Evolutionary conservation across 2,888 invertebrate species (phyloP).

Genomic region (Barypeithes pellucidus): DNA sequence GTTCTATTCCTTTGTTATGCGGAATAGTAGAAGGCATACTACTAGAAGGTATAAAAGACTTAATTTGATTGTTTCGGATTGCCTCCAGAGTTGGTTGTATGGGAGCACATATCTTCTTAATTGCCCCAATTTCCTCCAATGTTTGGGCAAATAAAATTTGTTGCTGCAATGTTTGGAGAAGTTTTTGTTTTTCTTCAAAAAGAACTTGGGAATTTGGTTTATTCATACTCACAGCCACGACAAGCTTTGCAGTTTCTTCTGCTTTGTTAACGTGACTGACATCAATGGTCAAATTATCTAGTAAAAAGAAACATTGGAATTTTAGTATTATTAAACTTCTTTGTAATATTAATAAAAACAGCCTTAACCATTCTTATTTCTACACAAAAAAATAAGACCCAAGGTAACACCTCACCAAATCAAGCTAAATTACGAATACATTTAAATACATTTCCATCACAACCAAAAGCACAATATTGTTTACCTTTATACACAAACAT

Average conservation of each 20-base stretch:
- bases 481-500: too few relatives aligned
- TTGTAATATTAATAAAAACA: too few relatives aligned
- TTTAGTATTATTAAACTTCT: too few relatives aligned
- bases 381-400: too few relatives aligned
- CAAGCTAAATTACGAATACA: too few relatives aligned
- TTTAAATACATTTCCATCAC: too few relatives aligned
- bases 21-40: background rate
- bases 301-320: too few relatives aligned
- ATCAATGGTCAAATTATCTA: too few relatives aligned
- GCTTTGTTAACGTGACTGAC: too few relatives aligned
- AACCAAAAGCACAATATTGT: too few relatives aligned
- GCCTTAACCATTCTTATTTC: too few relatives aligned
- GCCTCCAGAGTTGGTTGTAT: conserved; percentile 15
- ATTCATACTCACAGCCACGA: background rate
- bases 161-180: background rate
- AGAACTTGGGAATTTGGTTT: background rate
- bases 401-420: too few relatives aligned
- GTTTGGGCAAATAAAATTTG: background rate
- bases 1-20: background rate
- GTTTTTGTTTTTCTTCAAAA: conserved; percentile 3
- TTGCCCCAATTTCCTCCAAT: conserved; percentile 14
- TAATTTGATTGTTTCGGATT: background rate
- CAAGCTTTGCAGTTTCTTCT: background rate
- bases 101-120: conserved; percentile 1
- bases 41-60: background rate